Evolutionary conservation across 2,797 vertebrate genomes (phyloP), one percentile per base, ranked within the genome.

Genomic region (Rhadinocentrus ornatus): DNA sequence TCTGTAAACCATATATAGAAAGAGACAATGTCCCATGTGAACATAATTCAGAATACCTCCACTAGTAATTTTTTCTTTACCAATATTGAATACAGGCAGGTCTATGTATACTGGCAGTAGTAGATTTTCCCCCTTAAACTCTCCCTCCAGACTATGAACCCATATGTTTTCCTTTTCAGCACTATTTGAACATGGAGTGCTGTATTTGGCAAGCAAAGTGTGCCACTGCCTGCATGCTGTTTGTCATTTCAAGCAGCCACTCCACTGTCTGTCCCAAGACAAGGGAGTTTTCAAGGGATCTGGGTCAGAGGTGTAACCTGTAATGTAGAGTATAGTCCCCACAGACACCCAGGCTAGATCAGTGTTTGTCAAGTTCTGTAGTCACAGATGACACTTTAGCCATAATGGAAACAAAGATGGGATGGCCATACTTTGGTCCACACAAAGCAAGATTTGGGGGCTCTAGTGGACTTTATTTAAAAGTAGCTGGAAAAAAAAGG

Each of bases 211-310:
- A 85, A 81, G 80, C 32, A 70, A 82, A 84, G 89, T 91, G 86
- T 90, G 90, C 89, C 83, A 78, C 77, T 61, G 91, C 87, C 84
- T 89, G 87, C 90, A 86, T 89, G 87, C 88, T 86, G 89, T 91
- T 93, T 91, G 91, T 92, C 89, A 87, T 91, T 87, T 91, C 60
- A 89, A 88, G 86, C 86, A 85, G 78, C 39, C 13, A 78, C 69
- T 62, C 39, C 75, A 66, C 78, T 58, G 52, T 75, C 71, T 75
- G 66, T 82, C 81, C 75, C 85, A 68, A 72, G 84, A 76, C 58
- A 8, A 73, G 79, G 59, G 77, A 81, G 66, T 79, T 89, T 86
- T 81, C 32, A 34, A 71, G 70, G 57, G 79, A 81, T 83, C 65
- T 84, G 78, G 81, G 82, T 90, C 87, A 87, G 64, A 78, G 77